Percentiles rank a stretch among this genome's conserved stretches.
Evolutionary conservation across 2,113 vertebrate genomes (phyloP).

Genomic region (Melanostigma gelatinosum): DNA sequence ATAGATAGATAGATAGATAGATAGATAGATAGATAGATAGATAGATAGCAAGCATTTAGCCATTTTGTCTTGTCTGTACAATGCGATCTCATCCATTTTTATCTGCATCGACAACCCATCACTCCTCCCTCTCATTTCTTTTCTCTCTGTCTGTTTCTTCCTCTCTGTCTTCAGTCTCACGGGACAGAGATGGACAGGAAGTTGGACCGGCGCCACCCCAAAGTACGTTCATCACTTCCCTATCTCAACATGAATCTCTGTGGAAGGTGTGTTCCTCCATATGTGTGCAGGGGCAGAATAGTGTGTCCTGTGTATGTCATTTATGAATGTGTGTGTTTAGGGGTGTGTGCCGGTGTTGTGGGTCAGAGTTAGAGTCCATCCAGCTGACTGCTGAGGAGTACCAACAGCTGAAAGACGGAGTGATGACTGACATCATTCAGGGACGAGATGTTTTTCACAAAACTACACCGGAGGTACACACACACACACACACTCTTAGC

Average conservation of each 20-base stretch:
- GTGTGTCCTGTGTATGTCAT: background rate
- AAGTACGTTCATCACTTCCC: slow-evolving; percentile 81
- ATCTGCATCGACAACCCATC: too few relatives aligned
- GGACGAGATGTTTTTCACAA: slow-evolving; percentile 91
- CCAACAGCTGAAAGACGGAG: slow-evolving; percentile 84
- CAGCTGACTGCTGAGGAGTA: slow-evolving; percentile 90
- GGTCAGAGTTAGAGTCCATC: slow-evolving; percentile 87
- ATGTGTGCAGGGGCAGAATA: background rate
- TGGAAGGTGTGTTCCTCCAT: background rate
- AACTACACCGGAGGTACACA: slow-evolving; percentile 88
- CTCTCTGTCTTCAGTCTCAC: slow-evolving; percentile 82
- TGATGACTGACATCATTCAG: slow-evolving; percentile 90
- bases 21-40: background rate
- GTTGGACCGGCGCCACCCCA: slow-evolving; percentile 78
- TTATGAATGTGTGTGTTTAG: slow-evolving; percentile 77
- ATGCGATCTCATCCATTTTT: background rate
- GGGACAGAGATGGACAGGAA: slow-evolving; percentile 87
- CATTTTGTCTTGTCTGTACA: background rate
- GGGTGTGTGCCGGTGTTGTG: slow-evolving; percentile 87
- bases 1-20: background rate
- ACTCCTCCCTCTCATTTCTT: background rate
- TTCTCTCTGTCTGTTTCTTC: slow-evolving; percentile 8
- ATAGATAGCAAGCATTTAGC: too few relatives aligned
- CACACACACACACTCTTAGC: background rate
- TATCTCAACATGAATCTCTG: background rate